phyloP scores from a whole-genome alignment of 2,113 vertebrate genomes.

The Prietella phreatophila region DNA sequence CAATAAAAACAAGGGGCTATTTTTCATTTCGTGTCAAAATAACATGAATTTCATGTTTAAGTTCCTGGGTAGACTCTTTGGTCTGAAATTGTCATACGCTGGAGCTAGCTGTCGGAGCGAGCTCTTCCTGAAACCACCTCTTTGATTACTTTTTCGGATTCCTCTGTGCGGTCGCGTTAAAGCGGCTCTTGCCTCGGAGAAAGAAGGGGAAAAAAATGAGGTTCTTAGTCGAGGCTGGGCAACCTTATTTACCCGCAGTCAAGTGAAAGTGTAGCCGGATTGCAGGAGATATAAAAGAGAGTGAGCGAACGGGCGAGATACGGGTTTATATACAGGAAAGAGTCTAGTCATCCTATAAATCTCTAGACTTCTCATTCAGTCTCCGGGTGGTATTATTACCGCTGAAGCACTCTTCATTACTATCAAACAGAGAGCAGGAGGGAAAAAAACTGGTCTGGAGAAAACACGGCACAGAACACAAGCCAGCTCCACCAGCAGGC shows the following conservation, averaged over 20 bases:
- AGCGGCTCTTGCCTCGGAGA: slow-evolving; percentile 25
- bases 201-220: slow-evolving; percentile 26
- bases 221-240: slow-evolving; percentile 32
- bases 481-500: slow-evolving; percentile 16
- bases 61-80: neutral
- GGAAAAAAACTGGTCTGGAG: neutral
- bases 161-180: slow-evolving; percentile 29
- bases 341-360: slow-evolving; percentile 43
- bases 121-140: slow-evolving; percentile 29
- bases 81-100: slow-evolving; percentile 12
- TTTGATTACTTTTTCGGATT: slow-evolving; percentile 37
- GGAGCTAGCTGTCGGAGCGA: slow-evolving; percentile 7
- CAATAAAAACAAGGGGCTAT: neutral
- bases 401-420: slow-evolving; percentile 33
- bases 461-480: slow-evolving; percentile 3
- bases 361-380: slow-evolving; percentile 36
- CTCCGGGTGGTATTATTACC: slow-evolving; percentile 40
- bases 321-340: slow-evolving; percentile 8
- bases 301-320: slow-evolving; percentile 16
- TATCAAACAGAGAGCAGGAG: slow-evolving; percentile 4
- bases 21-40: neutral
- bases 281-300: slow-evolving; percentile 31
- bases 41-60: slow-evolving; percentile 16
- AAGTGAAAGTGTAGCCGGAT: slow-evolving; percentile 22
- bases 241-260: slow-evolving; percentile 50